Evolutionary conservation across 2,888 invertebrate species (phyloP).

Genomic region (Stenoptilia bipunctidactyla): DNA sequence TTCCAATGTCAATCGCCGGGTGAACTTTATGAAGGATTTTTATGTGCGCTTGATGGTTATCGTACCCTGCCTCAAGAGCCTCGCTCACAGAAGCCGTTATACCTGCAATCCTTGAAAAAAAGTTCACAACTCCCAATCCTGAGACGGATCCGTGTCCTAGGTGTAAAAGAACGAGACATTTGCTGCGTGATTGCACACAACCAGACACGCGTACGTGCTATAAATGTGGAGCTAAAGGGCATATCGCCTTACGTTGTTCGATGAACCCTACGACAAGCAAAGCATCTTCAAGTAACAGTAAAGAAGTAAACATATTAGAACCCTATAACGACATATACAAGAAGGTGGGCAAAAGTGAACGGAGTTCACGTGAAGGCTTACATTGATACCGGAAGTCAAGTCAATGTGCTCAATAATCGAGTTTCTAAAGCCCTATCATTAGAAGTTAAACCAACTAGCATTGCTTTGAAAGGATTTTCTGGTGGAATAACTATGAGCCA

Average conservation of each 20-base stretch:
- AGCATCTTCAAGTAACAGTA: background rate
- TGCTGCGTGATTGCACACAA: slow-evolving; percentile 6
- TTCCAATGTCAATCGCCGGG: slow-evolving; percentile 19
- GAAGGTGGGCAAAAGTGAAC: slow-evolving; percentile 10
- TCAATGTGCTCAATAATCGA: too few relatives aligned
- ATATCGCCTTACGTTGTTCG: slow-evolving; percentile 13
- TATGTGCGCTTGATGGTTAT: slow-evolving; percentile 19
- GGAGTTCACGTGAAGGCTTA: slow-evolving; percentile 11
- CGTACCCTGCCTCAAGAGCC: slow-evolving; percentile 2
- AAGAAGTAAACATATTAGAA: too few relatives aligned
- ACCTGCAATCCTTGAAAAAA: too few relatives aligned
- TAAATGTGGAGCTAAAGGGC: slow-evolving; percentile 14
- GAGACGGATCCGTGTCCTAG: slow-evolving; percentile 6
- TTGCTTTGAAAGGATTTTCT: slow-evolving; percentile 13
- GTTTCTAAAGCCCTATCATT: too few relatives aligned
- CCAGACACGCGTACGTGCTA: slow-evolving; percentile 3
- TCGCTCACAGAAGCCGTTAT: background rate
- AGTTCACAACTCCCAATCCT: too few relatives aligned
- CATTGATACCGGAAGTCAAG: slow-evolving; percentile 15
- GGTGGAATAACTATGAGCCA: slow-evolving; percentile 7
- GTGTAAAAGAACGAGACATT: slow-evolving; percentile 13
- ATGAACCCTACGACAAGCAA: background rate
- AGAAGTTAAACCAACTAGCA: slow-evolving; percentile 4
- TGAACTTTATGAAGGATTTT: slow-evolving; percentile 17
- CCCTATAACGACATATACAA: slow-evolving; percentile 13